Evolutionary conservation across 2,797 vertebrate species (phyloP).

Genomic region (Glossophaga mutica): DNA sequence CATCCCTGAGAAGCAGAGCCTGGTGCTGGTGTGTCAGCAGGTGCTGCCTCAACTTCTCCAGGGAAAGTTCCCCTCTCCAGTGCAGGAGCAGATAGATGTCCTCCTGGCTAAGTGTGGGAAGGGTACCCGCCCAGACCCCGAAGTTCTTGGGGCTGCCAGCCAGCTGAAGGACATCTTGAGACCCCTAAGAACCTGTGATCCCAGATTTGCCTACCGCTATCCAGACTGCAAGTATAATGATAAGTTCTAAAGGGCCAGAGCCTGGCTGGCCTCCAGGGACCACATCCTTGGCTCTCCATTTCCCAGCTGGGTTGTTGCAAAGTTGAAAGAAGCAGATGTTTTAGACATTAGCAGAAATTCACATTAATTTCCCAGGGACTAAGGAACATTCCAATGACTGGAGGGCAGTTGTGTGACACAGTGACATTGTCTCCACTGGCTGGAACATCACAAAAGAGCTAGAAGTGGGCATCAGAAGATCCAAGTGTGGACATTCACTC

Average conservation of each 20-base stretch:
- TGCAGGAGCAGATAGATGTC: constrained; percentile 78
- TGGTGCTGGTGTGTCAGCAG: constrained; percentile 82
- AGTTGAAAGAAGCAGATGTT: neutral
- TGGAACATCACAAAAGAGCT: neutral
- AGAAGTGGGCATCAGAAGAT: neutral
- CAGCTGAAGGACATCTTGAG: constrained; percentile 80
- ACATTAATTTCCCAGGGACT: neutral
- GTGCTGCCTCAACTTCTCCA: constrained; percentile 82
- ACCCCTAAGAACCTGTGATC: constrained; percentile 82
- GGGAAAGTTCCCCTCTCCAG: constrained; percentile 68
- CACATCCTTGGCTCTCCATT: neutral
- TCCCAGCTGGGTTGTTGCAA: neutral
- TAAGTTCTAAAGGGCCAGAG: constrained; percentile 57
- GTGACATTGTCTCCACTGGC: neutral
- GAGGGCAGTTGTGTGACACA: neutral
- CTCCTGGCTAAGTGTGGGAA: constrained; percentile 79
- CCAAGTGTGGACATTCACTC: neutral
- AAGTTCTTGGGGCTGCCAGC: constrained; percentile 55
- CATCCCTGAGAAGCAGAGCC: constrained; percentile 82
- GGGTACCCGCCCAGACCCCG: neutral
- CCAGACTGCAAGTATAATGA: constrained; percentile 88
- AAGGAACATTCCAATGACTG: neutral
- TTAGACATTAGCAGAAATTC: neutral
- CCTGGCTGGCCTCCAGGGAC: neutral
- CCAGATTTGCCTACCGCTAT: constrained; percentile 86